Conservation (phyloP, 2,113 vertebrate species). For the Nibea albiflora region DNA sequence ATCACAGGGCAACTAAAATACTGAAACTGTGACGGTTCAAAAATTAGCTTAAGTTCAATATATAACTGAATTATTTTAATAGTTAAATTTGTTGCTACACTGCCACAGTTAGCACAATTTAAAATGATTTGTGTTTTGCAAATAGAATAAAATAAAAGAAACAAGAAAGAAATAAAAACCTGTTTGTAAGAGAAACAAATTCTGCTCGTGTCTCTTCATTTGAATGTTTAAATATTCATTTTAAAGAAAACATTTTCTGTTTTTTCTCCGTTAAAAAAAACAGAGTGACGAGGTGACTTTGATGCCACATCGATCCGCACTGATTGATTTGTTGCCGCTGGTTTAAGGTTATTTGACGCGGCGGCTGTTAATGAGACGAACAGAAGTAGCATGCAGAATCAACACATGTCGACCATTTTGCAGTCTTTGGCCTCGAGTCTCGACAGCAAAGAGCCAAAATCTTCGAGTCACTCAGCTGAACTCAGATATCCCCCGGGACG, state of each 20-base stretch:
- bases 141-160: too few relatives aligned
- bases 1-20: too few relatives aligned
- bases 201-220: not conserved
- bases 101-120: not conserved
- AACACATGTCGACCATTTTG: not conserved
- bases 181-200: too few relatives aligned
- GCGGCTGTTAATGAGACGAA: conserved; percentile 13
- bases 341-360: not conserved
- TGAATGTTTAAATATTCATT: too few relatives aligned
- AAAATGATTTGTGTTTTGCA: too few relatives aligned
- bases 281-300: too few relatives aligned
- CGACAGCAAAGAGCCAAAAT: not conserved
- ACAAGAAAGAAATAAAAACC: too few relatives aligned
- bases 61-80: not conserved
- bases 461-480: not conserved
- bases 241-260: too few relatives aligned
- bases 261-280: too few relatives aligned
- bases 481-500: not conserved
- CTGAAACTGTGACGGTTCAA: too few relatives aligned
- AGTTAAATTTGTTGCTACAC: too few relatives aligned
- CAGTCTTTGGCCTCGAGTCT: not conserved
- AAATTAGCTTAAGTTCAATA: not conserved
- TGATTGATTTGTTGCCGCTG: conserved; percentile 22
- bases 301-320: not conserved
- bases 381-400: not conserved